Evolutionary conservation across 2,797 vertebrate species (phyloP).

Genomic region (Hylomyscus alleni): DNA sequence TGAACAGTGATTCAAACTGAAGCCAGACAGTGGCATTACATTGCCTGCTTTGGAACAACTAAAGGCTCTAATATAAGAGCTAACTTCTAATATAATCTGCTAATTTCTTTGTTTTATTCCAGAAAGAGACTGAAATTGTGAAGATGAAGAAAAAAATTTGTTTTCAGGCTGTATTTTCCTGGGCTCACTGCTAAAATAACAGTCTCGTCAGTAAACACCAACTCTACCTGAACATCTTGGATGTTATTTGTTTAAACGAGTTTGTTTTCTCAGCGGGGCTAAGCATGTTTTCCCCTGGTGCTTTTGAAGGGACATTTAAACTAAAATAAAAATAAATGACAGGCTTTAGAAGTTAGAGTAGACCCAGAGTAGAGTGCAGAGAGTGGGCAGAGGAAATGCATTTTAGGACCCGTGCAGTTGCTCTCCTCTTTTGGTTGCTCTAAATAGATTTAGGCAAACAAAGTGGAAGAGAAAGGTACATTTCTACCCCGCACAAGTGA

Average conservation of each 20-base stretch:
- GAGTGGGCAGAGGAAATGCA: slow-evolving; percentile 70
- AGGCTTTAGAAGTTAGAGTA: slow-evolving; percentile 82
- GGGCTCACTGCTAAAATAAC: slow-evolving; percentile 1
- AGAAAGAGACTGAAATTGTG: slow-evolving; percentile 76
- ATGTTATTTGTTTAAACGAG: slow-evolving; percentile 83
- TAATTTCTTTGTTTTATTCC: slow-evolving; percentile 82
- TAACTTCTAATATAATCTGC: slow-evolving; percentile 70
- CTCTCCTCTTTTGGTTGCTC: slow-evolving; percentile 80
- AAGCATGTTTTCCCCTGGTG: slow-evolving; percentile 81
- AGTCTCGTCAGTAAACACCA: slow-evolving; percentile 80
- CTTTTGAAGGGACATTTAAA: slow-evolving; percentile 69
- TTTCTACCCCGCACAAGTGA: not conserved
- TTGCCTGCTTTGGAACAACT: slow-evolving; percentile 56
- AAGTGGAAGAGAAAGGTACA: slow-evolving; percentile 60
- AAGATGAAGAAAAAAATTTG: slow-evolving; percentile 81
- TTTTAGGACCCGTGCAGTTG: slow-evolving; percentile 71
- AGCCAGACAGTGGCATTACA: slow-evolving; percentile 43
- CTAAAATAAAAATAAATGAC: slow-evolving; percentile 83
- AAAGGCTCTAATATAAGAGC: slow-evolving; percentile 71
- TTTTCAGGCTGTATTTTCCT: slow-evolving; percentile 67
- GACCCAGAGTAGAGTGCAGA: slow-evolving; percentile 79
- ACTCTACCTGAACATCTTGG: slow-evolving; percentile 85
- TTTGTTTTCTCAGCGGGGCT: slow-evolving; percentile 86
- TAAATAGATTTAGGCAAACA: slow-evolving; percentile 76
- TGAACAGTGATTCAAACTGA: slow-evolving; percentile 61